Percentiles rank a stretch among this genome's conserved stretches.
These are phyloP conservation scores for Eremophila alpestris DNA, from an alignment of 2,797 vertebrate species.

Conservation along the genomic window DNA sequence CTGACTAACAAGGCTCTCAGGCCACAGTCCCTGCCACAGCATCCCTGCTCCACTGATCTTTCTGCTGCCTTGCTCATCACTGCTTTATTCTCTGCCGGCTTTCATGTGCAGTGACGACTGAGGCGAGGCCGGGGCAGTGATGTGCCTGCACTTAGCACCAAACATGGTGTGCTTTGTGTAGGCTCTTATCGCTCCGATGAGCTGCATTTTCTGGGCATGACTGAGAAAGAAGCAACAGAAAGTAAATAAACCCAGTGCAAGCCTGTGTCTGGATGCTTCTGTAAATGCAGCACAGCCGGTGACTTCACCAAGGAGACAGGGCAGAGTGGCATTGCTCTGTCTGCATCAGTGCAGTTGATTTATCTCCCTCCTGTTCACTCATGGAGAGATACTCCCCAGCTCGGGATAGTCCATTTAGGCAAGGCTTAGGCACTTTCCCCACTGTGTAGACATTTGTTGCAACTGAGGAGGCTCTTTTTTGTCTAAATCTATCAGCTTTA, in stretches of 20 bases:
- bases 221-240: not conserved
- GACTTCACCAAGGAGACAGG: not conserved
- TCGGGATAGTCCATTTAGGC: not conserved
- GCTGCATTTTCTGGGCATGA: not conserved
- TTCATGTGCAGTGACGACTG: not conserved
- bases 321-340: not conserved
- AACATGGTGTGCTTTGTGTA: not conserved
- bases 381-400: not conserved
- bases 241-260: not conserved
- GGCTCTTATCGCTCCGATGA: not conserved
- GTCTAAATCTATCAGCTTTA: not conserved
- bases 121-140: rapidly evolving
- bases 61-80: not conserved
- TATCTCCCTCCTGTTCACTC: not conserved
- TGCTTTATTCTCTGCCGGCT: not conserved
- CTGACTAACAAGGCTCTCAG: conserved; percentile 26
- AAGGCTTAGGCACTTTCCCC: not conserved
- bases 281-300: not conserved
- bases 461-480: not conserved
- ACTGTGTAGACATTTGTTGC: not conserved
- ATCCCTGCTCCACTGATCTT: not conserved
- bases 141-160: not conserved
- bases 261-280: not conserved
- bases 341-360: not conserved
- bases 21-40: not conserved